Percentiles rank a stretch among this genome's conserved stretches.
Evolutionary conservation across 2,797 vertebrate genomes (phyloP).

Genomic region (Artibeus jamaicensis): DNA sequence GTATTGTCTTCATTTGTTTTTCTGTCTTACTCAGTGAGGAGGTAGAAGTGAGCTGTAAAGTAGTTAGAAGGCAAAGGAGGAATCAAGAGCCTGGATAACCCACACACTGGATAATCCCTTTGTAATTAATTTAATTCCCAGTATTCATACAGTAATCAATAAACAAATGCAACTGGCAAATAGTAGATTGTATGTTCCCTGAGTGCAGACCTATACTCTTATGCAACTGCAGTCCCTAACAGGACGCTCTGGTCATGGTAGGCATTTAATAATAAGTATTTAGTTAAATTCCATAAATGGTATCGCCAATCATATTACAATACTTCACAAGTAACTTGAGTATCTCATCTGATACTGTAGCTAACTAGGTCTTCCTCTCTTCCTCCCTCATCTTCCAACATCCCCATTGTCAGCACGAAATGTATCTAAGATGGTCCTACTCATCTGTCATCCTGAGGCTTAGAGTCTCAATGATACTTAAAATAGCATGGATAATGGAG

Average conservation of each 20-base stretch:
- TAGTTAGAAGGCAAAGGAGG: background rate
- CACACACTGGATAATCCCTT: background rate
- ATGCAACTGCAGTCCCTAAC: background rate
- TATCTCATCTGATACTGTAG: background rate
- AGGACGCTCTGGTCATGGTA: background rate
- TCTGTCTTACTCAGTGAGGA: background rate
- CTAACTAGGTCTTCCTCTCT: background rate
- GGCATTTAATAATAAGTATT: slow-evolving; percentile 37
- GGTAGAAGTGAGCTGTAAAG: background rate
- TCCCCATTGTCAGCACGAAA: slow-evolving; percentile 21
- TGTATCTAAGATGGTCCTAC: background rate
- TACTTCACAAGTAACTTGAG: background rate
- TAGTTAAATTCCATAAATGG: slow-evolving; percentile 29
- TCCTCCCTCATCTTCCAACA: slow-evolving; percentile 44
- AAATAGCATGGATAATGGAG: background rate
- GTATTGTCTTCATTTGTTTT: background rate
- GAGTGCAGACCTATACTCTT: background rate
- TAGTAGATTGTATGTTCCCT: background rate
- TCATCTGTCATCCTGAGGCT: slow-evolving; percentile 16
- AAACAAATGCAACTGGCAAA: background rate
- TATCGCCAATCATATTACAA: background rate
- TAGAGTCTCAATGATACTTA: background rate
- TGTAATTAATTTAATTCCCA: slow-evolving; percentile 42
- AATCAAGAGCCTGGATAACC: background rate
- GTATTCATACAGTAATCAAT: slow-evolving; percentile 7